Conservation (phyloP, 2,113 vertebrate species). For the Poeciliopsis occidentalis region DNA sequence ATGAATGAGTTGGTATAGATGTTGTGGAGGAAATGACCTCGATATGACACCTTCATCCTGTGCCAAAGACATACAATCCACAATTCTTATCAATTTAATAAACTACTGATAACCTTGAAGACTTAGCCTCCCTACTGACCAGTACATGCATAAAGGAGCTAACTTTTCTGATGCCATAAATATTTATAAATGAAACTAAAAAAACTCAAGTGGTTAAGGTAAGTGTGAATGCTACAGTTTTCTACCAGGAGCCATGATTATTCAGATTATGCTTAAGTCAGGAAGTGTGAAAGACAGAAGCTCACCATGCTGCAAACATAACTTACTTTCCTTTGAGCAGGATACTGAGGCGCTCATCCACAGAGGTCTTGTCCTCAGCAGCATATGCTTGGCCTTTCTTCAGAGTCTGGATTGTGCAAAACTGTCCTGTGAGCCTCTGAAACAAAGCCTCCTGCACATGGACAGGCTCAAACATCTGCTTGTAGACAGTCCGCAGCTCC, state of each 20-base stretch:
- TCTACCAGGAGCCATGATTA: neutral
- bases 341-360: constrained; percentile 95
- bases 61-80: constrained; percentile 45
- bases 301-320: neutral
- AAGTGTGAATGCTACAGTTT: too few relatives aligned
- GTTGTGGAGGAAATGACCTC: constrained; percentile 98
- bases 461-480: constrained; percentile 94
- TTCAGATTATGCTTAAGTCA: neutral
- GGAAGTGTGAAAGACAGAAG: neutral
- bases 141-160: neutral
- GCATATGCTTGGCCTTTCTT: constrained; percentile 92
- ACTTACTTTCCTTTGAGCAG: constrained; percentile 96
- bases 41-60: constrained; percentile 98
- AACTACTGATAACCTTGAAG: neutral
- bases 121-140: neutral
- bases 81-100: neutral
- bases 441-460: constrained; percentile 92
- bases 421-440: constrained; percentile 93
- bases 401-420: constrained; percentile 93
- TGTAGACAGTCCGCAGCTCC: constrained; percentile 90
- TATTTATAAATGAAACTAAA: too few relatives aligned
- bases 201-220: too few relatives aligned
- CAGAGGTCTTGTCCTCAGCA: constrained; percentile 95
- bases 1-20: constrained; percentile 98
- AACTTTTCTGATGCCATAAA: neutral